Percentiles rank a stretch among this genome's conserved stretches.
Evolutionary conservation across 92 coral and sea anemone species (phyloP).

Genomic region (Epizoanthus scotinus): DNA sequence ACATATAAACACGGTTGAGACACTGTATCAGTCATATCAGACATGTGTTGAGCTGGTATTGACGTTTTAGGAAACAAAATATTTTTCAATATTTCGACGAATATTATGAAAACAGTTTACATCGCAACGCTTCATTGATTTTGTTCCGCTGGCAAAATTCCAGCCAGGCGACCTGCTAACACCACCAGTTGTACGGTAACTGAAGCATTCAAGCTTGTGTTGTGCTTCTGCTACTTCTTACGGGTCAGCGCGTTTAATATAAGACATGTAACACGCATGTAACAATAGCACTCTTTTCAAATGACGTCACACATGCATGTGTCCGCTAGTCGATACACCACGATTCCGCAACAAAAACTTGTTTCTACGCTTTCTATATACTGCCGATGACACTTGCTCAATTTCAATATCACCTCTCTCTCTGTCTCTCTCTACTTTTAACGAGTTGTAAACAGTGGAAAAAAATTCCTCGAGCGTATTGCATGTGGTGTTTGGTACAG

Average conservation of each 20-base stretch:
- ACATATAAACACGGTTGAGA: not conserved
- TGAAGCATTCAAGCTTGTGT: not conserved
- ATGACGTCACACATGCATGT: too few species aligned
- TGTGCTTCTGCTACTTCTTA: not conserved
- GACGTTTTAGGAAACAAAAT: not conserved
- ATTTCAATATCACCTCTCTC: too few species aligned
- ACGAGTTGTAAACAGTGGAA: too few species aligned
- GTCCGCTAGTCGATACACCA: too few species aligned
- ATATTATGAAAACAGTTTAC: not conserved
- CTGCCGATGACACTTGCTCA: too few species aligned
- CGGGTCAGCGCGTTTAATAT: not conserved
- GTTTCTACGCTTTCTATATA: too few species aligned
- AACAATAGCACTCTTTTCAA: too few species aligned
- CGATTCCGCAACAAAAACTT: too few species aligned
- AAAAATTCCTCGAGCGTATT: too few species aligned
- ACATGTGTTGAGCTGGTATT: not conserved
- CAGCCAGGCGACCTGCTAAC: not conserved
- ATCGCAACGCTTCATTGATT: not conserved
- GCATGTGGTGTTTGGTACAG: too few species aligned
- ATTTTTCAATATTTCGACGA: slow-evolving; percentile 7
- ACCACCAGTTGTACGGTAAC: not conserved
- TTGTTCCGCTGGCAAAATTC: slow-evolving; percentile 1
- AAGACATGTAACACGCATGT: not conserved
- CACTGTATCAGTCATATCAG: not conserved
- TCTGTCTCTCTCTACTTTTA: too few species aligned